Base-by-base conservation (phyloP, 2,888 invertebrate species). In the Hirtodrosophila duncani region DNA sequence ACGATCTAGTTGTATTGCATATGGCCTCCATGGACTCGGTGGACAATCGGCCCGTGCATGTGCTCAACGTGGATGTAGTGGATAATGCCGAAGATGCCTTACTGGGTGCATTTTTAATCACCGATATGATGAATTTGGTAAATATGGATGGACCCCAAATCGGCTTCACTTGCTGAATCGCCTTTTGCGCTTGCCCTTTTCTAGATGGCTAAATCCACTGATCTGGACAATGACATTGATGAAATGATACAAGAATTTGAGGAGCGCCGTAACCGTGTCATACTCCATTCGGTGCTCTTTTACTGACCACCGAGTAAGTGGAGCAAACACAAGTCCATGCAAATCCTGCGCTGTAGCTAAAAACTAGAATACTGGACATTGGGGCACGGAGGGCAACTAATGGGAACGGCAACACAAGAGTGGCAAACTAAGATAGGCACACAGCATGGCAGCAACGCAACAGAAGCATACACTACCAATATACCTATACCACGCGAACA, bases 51-150 rank as follows among this genome's bases (percentile, higher is more conserved):
- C 94, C 96, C 3, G 97, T 96, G 2, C 99, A 99, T 88, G 92
- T 99, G 29, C 93, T 99, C 45, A 99, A 99, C 86, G 93, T 99
- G 69, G 99, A 99, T 85, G 98, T 99, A 77, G 97, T 97, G 86
- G 99, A 99, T 88, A 99, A 99, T 88, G 97, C 99, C 67, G 99
- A 99, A 87, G 99, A 99, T 87, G 99, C 99, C 0, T 97, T 99
- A 2, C 93, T 99, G 83, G 99, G 99, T 64, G 99, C 99, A 21
- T 98, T 99, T 88, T 90, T 98, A 72, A 98, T 99, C 67, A 96
- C 96, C 87, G 98, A 99, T 87, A 91, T 99, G 88, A 95, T 97
- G 67, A 92, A 93, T 45, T 92, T 94, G 92, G 94, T 95, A 89
- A 86, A 23, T 13, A 17, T 14, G 5, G 4, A 10, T 37, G 33